Evolutionary conservation across 2,113 vertebrate species (phyloP).

Genomic region (Montifringilla adamsi): DNA sequence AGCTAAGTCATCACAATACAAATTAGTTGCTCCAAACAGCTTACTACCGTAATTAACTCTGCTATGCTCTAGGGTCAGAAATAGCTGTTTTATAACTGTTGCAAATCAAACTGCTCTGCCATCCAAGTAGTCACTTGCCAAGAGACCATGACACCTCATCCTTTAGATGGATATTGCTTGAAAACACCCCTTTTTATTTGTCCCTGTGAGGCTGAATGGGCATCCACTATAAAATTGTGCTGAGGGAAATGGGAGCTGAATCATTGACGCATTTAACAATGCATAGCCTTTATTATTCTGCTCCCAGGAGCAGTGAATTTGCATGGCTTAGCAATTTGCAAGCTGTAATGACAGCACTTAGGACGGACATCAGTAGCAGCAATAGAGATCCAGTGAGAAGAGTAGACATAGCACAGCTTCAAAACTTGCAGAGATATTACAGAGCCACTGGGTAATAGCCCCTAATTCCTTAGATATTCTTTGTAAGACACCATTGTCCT

Average conservation of each 20-base stretch:
- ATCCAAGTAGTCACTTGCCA: conserved; percentile 35
- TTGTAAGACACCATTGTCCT: conserved; percentile 42
- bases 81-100: conserved; percentile 46
- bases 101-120: conserved; percentile 56
- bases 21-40: conserved; percentile 40
- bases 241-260: conserved; percentile 53
- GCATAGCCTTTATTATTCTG: conserved; percentile 39
- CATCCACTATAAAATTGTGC: conserved; percentile 22
- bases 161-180: conserved; percentile 34
- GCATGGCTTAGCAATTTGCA: conserved; percentile 51
- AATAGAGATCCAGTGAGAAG: not conserved
- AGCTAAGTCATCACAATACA: not conserved
- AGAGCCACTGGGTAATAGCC: conserved; percentile 4
- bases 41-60: conserved; percentile 30
- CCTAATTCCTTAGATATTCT: conserved; percentile 31
- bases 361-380: not conserved
- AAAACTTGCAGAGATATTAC: not conserved
- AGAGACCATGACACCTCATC: conserved; percentile 33
- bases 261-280: not conserved
- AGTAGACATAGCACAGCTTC: not conserved
- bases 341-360: conserved; percentile 36
- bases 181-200: conserved; percentile 51
- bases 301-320: conserved; percentile 55
- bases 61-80: not conserved
- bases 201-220: conserved; percentile 31